phyloP scores from a whole-genome alignment of 92 coral and sea anemone species.

The Epizoanthus rinbou region DNA sequence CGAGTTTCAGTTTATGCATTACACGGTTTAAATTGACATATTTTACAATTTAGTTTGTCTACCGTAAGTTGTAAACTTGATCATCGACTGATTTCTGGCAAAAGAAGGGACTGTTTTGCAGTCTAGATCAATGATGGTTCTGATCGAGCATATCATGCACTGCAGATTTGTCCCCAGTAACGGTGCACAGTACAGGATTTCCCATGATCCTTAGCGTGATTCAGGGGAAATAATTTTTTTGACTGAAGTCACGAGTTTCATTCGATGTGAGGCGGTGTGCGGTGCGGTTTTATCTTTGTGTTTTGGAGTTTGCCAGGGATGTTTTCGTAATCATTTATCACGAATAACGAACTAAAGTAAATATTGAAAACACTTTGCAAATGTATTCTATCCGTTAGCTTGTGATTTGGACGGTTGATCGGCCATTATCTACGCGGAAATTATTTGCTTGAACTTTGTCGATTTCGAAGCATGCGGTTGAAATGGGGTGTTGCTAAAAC shows the following conservation, averaged over 20 bases:
- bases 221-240: background rate
- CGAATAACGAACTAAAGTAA: background rate
- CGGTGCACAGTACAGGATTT: constrained; percentile 12
- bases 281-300: background rate
- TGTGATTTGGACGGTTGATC: background rate
- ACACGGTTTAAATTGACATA: no score
- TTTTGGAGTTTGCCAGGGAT: background rate
- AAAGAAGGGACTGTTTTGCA: no score
- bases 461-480: background rate
- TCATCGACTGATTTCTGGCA: no score
- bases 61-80: no score
- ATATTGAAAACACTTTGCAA: background rate
- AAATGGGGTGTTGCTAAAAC: no score
- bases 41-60: no score
- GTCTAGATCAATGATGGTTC: no score
- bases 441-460: background rate
- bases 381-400: background rate
- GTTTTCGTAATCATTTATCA: background rate
- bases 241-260: background rate
- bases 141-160: no score
- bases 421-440: background rate
- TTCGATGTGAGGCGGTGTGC: background rate
- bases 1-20: no score
- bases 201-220: constrained; percentile 12
- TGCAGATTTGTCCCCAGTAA: no score